Conservation (phyloP, 2,113 vertebrate species). For the Apteryx mantelli region DNA sequence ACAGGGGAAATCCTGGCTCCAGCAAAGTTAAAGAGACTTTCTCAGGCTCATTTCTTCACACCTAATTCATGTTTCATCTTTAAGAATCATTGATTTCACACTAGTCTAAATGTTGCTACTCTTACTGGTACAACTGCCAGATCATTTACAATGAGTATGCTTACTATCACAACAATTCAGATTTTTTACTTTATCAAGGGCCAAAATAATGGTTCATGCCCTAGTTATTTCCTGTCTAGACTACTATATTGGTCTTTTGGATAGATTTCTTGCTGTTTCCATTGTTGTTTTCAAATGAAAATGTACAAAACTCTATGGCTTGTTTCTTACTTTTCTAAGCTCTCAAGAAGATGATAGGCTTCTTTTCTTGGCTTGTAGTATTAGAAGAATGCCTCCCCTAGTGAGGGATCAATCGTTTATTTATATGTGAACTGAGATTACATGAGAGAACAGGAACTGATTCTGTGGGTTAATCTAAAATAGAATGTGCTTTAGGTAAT, state of each 20-base stretch:
- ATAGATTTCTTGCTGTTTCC: conserved; percentile 46
- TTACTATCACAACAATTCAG: conserved; percentile 45
- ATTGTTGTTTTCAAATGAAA: conserved; percentile 51
- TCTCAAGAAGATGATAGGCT: background rate
- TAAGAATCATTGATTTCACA: background rate
- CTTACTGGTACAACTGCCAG: conserved; percentile 16
- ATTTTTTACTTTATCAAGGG: conserved; percentile 59
- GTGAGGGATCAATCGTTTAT: background rate
- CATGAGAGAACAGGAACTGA: background rate
- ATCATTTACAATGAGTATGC: conserved; percentile 29
- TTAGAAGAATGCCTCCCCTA: background rate
- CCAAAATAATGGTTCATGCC: conserved; percentile 62
- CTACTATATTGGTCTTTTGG: conserved; percentile 63
- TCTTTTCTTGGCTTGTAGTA: background rate
- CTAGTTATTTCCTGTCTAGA: conserved; percentile 79
- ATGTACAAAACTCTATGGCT: background rate
- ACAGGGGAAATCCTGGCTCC: conserved; percentile 27
- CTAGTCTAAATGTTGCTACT: conserved; percentile 8
- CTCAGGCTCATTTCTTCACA: conserved; percentile 47
- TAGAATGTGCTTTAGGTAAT: background rate
- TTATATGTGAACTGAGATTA: background rate
- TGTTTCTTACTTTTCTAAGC: conserved; percentile 3
- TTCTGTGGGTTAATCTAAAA: background rate
- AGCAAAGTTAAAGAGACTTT: background rate
- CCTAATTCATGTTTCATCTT: conserved; percentile 62